These are phyloP conservation scores for Plecotus auritus DNA, from an alignment of 2,113 vertebrate genomes.

Conservation along the genomic window DNA sequence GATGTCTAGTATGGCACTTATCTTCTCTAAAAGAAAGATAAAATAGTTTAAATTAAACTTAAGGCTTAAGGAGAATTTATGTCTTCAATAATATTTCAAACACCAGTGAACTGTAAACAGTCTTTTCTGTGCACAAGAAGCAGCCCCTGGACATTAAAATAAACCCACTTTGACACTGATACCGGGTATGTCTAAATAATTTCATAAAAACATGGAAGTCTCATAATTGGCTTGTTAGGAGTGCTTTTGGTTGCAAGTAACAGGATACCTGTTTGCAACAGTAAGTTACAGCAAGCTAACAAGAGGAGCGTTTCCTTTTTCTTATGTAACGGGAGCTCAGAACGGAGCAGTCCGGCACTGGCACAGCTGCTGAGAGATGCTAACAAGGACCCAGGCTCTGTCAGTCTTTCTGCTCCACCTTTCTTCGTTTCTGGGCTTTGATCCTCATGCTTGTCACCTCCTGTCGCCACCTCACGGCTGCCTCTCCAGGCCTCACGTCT, in stretches of 20 bases:
- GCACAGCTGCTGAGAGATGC: not conserved
- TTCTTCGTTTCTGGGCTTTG: not conserved
- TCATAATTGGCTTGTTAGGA: not conserved
- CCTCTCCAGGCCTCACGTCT: not conserved
- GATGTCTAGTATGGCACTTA: not conserved
- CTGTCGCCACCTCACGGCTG: not conserved
- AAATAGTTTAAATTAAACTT: constrained; percentile 12
- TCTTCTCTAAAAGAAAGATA: not conserved
- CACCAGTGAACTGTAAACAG: not conserved
- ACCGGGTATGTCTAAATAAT: not conserved
- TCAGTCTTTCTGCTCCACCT: not conserved
- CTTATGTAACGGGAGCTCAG: not conserved
- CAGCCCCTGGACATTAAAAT: not conserved
- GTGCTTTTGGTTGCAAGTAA: not conserved
- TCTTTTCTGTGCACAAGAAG: not conserved
- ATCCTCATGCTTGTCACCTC: not conserved
- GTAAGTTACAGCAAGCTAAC: not conserved
- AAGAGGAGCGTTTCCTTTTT: not conserved
- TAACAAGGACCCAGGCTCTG: not conserved
- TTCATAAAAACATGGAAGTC: not conserved
- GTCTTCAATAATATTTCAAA: not conserved
- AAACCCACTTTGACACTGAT: not conserved
- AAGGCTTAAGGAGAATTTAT: not conserved
- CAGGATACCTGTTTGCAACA: not conserved
- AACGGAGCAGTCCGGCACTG: not conserved